A percentile compares a stretch with the other conserved stretches of the same genome.
Conservation (phyloP, 1,140 invertebrate species). For the Globodera rostochiensis region DNA sequence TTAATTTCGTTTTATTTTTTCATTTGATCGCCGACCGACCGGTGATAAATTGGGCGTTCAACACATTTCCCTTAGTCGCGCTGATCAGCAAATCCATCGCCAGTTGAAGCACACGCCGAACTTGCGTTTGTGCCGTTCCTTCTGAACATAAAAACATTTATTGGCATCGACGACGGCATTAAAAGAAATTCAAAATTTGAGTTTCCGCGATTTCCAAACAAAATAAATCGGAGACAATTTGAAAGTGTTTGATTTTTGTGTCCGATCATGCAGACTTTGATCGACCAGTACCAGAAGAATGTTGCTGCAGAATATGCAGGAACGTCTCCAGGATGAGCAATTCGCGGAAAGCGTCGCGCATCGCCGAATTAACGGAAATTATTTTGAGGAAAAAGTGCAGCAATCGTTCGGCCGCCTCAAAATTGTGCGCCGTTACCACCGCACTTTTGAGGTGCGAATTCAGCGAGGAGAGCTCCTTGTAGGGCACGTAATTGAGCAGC, state of each 20-base stretch:
- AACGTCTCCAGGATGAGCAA: slow-evolving; percentile 95
- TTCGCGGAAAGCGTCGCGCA: slow-evolving; percentile 96
- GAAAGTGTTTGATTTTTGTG: no score
- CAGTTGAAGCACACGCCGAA: slow-evolving; percentile 28
- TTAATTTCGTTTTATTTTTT: not conserved
- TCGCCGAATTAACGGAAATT: slow-evolving; percentile 81
- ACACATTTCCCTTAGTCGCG: slow-evolving; percentile 46
- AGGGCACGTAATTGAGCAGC: slow-evolving; percentile 95
- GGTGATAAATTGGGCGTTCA: slow-evolving; percentile 52
- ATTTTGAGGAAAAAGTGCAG: slow-evolving; percentile 69
- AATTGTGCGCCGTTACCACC: slow-evolving; percentile 64
- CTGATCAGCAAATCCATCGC: slow-evolving; percentile 45
- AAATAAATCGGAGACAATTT: no score
- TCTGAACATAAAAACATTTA: not conserved
- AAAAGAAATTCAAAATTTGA: no score
- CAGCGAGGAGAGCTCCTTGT: slow-evolving; percentile 94
- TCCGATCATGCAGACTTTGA: not conserved
- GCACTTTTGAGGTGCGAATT: slow-evolving; percentile 85
- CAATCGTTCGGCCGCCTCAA: slow-evolving; percentile 68
- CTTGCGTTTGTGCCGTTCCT: not conserved
- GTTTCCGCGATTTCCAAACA: no score
- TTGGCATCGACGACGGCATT: no score
- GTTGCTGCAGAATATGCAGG: slow-evolving; percentile 51
- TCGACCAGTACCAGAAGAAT: slow-evolving; percentile 49
- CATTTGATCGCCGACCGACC: not conserved